Evolutionary conservation across 2,797 vertebrate genomes (phyloP), one percentile per base, ranked within the genome.

Genomic region (Leuciscus waleckii): DNA sequence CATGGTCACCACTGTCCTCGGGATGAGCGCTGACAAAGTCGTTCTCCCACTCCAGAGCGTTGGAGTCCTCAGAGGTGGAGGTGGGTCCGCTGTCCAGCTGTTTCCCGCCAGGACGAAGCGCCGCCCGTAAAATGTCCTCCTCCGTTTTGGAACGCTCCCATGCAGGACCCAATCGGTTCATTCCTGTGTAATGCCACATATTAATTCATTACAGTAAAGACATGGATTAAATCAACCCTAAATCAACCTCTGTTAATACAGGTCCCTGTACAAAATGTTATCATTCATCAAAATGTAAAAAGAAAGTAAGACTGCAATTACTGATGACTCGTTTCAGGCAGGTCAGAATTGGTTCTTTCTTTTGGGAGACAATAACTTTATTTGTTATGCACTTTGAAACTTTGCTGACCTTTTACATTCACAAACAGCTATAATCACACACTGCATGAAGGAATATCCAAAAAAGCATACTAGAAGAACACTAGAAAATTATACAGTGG

Each of bases 11-110:
- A 0, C 92, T 95, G 67, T 98, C 97, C 65, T 98, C 97, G 71
- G 95, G 90, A 71, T 95, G 96, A 0, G 96, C 97, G 13, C 96
- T 97, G 61, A 98, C 96, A 79, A 99, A 99, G 91, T 99, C 98
- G 16, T 97, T 98, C 92, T 99, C 98, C 98, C 98, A 99, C 93
- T 99, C 98, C 75, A 99, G 93, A 0, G 97, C 97, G 0, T 95
- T 97, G 75, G 97, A 99, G 63, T 98, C 97, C 6, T 99, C 98
- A 0, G 97, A 98, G 83, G 97, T 94, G 0, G 98, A 99, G 5
- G 98, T 86, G 0, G 96, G 95, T 11, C 97, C 95, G 46, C 98
- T 98, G 26, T 92, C 94, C 0, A 92, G 49, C 88, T 89, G 96
- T 91, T 90, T 96, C 87, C 89, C 79, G 19, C 93, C 93, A 0